Evolutionary conservation across 1,140 invertebrate genomes (phyloP).

Genomic region (Paracyclopina nana): DNA sequence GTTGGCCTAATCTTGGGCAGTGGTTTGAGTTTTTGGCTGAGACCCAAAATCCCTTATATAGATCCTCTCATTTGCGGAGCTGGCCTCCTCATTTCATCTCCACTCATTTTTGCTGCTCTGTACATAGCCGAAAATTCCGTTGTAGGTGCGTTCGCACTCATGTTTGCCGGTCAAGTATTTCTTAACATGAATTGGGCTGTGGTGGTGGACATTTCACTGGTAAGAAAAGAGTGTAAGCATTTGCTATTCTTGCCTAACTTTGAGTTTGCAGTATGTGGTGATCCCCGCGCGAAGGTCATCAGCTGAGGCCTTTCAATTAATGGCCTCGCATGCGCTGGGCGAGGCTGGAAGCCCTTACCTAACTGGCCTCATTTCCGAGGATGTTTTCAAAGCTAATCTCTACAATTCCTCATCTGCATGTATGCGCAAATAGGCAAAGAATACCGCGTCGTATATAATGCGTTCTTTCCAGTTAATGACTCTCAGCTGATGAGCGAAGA

Average conservation of each 20-base stretch:
- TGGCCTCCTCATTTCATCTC: slow-evolving; percentile 62
- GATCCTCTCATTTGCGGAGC: slow-evolving; percentile 81
- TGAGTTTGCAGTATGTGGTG: slow-evolving; percentile 57
- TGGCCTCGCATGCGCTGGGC: slow-evolving; percentile 72
- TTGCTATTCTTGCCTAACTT: not conserved
- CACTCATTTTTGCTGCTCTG: slow-evolving; percentile 55
- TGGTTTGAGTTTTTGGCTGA: slow-evolving; percentile 45
- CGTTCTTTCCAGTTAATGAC: too few relatives aligned
- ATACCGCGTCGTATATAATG: too few relatives aligned
- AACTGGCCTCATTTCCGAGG: slow-evolving; percentile 70
- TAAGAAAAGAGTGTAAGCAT: slow-evolving; percentile 39
- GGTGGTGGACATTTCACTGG: slow-evolving; percentile 90
- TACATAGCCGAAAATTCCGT: slow-evolving; percentile 40
- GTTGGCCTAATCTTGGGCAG: slow-evolving; percentile 77
- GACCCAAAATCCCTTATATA: slow-evolving; percentile 38
- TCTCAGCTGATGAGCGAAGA: too few relatives aligned
- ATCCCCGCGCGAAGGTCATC: slow-evolving; percentile 70
- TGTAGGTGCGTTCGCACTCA: slow-evolving; percentile 46
- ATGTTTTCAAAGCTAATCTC: too few relatives aligned
- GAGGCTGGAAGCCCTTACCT: slow-evolving; percentile 85
- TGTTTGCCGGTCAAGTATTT: slow-evolving; percentile 54
- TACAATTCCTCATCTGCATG: too few relatives aligned
- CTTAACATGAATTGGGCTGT: slow-evolving; percentile 95
- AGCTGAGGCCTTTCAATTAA: slow-evolving; percentile 81
- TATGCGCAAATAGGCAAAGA: too few relatives aligned